Conservation (phyloP, 2,888 invertebrate genomes). For the Drosophila maculinotata region DNA sequence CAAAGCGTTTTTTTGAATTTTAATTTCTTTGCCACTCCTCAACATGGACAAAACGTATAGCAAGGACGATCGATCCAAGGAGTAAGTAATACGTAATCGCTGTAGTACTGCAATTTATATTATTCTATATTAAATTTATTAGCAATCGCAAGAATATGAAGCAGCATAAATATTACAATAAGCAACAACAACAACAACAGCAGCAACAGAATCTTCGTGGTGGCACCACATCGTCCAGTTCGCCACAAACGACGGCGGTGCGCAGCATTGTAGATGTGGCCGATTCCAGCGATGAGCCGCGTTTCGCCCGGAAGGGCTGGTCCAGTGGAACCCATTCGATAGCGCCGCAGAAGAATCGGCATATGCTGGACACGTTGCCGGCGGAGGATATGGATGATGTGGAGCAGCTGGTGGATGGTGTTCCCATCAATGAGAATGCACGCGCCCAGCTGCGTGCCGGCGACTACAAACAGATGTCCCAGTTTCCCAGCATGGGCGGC, state of each 20-base stretch:
- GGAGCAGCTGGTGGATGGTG: conserved; percentile 56
- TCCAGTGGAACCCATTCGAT: conserved; percentile 54
- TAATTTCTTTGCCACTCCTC: conserved; percentile 14
- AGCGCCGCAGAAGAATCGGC: conserved; percentile 60
- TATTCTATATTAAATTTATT: neutral
- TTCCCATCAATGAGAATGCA: conserved; percentile 68
- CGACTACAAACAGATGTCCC: conserved; percentile 84
- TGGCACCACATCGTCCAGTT: conserved; percentile 75
- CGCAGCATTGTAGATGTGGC: conserved; percentile 83
- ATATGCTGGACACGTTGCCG: conserved; percentile 56
- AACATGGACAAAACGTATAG: conserved; percentile 62
- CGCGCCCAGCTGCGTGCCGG: conserved; percentile 82
- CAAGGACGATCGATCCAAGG: conserved; percentile 83
- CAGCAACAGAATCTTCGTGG: conserved; percentile 30
- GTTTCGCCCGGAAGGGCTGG: conserved; percentile 74
- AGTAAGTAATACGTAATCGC: conserved; percentile 72
- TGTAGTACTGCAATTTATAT: neutral
- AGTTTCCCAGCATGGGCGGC: conserved; percentile 82
- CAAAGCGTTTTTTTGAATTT: conserved; percentile 42
- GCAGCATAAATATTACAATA: conserved; percentile 63
- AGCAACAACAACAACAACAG: conserved; percentile 53
- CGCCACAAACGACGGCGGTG: conserved; percentile 67
- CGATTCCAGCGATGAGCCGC: conserved; percentile 83
- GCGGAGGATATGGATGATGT: conserved; percentile 40
- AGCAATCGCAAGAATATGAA: conserved; percentile 83